phyloP scores from a whole-genome alignment of 2,888 invertebrate species.

The Sminthurides aquaticus region DNA sequence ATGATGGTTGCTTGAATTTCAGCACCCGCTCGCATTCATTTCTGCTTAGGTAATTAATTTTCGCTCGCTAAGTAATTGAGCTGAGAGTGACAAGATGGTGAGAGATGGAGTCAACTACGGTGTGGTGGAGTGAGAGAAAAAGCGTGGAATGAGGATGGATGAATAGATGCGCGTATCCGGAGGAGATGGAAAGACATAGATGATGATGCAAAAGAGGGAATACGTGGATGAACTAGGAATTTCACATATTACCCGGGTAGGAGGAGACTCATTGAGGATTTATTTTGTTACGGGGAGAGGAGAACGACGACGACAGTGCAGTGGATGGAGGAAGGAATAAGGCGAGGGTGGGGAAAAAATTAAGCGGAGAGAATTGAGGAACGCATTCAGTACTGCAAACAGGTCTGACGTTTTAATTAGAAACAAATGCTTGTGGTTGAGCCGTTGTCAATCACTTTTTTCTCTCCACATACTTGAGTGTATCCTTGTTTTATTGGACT shows the following conservation, averaged over 20 bases:
- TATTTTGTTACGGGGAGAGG: too few species aligned
- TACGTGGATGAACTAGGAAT: too few species aligned
- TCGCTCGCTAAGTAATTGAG: constrained; percentile 44
- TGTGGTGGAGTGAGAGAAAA: constrained; percentile 27
- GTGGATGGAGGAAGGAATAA: too few species aligned
- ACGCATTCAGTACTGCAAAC: constrained; percentile 36
- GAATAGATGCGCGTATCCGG: not conserved
- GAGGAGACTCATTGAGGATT: too few species aligned
- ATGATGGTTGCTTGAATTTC: constrained; percentile 21
- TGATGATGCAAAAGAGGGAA: too few species aligned
- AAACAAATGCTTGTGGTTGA: constrained; percentile 43
- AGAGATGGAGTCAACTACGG: constrained; percentile 41
- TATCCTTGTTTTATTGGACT: constrained; percentile 8
- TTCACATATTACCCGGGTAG: too few species aligned
- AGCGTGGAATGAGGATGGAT: not conserved
- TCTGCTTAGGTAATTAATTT: constrained; percentile 43
- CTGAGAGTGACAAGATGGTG: constrained; percentile 43
- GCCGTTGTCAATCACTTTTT: constrained; percentile 41
- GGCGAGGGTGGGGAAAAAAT: constrained; percentile 11
- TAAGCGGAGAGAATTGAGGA: constrained; percentile 24
- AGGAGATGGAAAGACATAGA: too few species aligned
- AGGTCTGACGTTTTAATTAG: constrained; percentile 44
- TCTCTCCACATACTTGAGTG: constrained; percentile 27
- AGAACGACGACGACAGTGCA: too few species aligned
- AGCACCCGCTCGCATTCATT: constrained; percentile 21